These are phyloP conservation scores for Calliphora vomitoria DNA, from an alignment of 2,888 invertebrate species.

Conservation along the genomic window DNA sequence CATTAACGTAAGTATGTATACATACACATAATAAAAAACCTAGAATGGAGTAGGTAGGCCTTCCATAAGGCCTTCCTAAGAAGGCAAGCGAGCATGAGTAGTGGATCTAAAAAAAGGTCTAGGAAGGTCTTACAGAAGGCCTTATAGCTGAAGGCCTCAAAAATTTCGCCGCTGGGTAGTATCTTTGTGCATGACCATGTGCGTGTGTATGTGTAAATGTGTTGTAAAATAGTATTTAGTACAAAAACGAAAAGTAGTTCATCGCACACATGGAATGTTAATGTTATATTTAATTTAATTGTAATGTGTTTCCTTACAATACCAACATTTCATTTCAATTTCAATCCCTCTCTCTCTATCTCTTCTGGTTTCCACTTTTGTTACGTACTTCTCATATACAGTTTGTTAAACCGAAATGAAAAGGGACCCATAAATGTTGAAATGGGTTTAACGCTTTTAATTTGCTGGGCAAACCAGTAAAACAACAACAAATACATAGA, in stretches of 20 bases:
- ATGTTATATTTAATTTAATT: slow-evolving; percentile 76
- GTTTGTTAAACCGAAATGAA: slow-evolving; percentile 50
- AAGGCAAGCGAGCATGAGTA: too few species aligned
- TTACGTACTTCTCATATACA: slow-evolving; percentile 2
- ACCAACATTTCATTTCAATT: slow-evolving; percentile 52
- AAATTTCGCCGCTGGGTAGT: too few species aligned
- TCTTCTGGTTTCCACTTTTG: not conserved
- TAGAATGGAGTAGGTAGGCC: too few species aligned
- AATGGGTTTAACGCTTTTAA: slow-evolving; percentile 75
- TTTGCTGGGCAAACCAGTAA: slow-evolving; percentile 73
- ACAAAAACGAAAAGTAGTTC: slow-evolving; percentile 55
- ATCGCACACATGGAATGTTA: slow-evolving; percentile 73
- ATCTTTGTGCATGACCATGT: not conserved
- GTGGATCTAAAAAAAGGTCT: too few species aligned
- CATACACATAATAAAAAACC: too few species aligned
- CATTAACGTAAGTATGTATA: too few species aligned
- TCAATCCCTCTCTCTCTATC: slow-evolving; percentile 6
- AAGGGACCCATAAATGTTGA: slow-evolving; percentile 72
- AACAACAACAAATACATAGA: slow-evolving; percentile 46
- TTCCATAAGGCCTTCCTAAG: too few species aligned
- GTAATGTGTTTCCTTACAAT: slow-evolving; percentile 66
- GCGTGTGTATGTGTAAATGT: not conserved
- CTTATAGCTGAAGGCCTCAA: too few species aligned
- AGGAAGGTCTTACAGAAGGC: too few species aligned
- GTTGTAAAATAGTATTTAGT: slow-evolving; percentile 38